phyloP scores from a whole-genome alignment of 1,140 invertebrate species.

The Paraescarpia echinospica region DNA sequence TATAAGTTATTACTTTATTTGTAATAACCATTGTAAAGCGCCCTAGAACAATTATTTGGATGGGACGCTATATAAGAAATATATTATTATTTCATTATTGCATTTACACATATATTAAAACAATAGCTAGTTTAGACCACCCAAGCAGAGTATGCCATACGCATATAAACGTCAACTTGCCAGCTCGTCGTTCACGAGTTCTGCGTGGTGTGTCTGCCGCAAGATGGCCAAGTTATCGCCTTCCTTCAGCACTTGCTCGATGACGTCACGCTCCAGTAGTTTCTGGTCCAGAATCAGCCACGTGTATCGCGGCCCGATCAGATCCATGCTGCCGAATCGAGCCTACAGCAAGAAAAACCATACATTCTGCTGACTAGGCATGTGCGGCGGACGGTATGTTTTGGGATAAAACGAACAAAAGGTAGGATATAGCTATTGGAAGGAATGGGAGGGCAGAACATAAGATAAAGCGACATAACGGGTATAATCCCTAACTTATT shows the following conservation, averaged over 20 bases:
- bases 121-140: not conserved
- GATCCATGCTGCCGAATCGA: not conserved
- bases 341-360: not conserved
- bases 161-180: constrained; percentile 31
- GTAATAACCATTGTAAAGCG: no score
- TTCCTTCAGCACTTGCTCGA: constrained; percentile 68
- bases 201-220: constrained; percentile 67
- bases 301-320: not conserved
- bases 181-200: constrained; percentile 68
- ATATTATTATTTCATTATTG: not conserved
- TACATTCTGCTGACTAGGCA: not conserved
- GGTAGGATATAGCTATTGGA: no score
- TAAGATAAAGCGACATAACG: no score
- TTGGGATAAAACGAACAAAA: no score
- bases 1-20: no score
- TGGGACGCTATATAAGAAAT: no score
- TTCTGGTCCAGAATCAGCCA: constrained; percentile 15
- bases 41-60: no score
- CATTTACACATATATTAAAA: not conserved
- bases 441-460: no score
- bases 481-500: no score
- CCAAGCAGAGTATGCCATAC: not conserved
- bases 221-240: constrained; percentile 82
- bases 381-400: not conserved
- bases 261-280: constrained; percentile 54